These are phyloP conservation scores for Agriopis marginaria DNA, from an alignment of 2,888 invertebrate species.

Conservation along the genomic window DNA sequence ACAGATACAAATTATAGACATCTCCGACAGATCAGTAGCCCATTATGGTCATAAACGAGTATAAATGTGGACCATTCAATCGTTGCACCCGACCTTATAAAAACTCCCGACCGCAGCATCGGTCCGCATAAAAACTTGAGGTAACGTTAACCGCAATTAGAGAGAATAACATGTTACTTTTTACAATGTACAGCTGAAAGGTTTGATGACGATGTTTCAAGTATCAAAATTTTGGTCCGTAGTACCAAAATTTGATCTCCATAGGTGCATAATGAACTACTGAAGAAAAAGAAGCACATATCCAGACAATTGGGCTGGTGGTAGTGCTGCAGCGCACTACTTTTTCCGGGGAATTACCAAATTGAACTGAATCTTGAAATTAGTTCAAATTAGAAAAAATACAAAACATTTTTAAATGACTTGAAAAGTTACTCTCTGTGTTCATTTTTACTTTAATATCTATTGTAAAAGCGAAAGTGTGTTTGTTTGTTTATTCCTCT, in stretches of 20 bases:
- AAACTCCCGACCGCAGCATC: conserved; percentile 33
- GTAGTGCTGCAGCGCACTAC: no score
- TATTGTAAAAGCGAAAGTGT: no score
- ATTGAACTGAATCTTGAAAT: no score
- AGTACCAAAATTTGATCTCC: neutral
- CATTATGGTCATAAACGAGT: conserved; percentile 28
- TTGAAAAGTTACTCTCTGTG: no score
- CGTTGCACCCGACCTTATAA: conserved; percentile 35
- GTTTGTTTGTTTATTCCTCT: no score
- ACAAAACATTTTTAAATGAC: no score
- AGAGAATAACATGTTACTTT: conserved; percentile 25
- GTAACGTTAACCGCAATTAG: conserved; percentile 36
- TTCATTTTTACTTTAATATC: no score
- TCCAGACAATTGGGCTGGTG: no score
- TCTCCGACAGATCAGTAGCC: neutral
- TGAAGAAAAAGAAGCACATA: no score
- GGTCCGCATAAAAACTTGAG: conserved; percentile 28
- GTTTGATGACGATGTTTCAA: conserved; percentile 6
- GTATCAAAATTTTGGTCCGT: conserved; percentile 30
- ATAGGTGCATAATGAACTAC: no score
- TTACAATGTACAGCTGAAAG: neutral
- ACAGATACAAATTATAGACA: conserved; percentile 4
- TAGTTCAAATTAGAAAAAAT: no score
- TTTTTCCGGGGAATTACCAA: no score
- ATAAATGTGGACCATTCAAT: conserved; percentile 30